Conservation (phyloP, 2,888 invertebrate species). For the Trachelus stipa region DNA sequence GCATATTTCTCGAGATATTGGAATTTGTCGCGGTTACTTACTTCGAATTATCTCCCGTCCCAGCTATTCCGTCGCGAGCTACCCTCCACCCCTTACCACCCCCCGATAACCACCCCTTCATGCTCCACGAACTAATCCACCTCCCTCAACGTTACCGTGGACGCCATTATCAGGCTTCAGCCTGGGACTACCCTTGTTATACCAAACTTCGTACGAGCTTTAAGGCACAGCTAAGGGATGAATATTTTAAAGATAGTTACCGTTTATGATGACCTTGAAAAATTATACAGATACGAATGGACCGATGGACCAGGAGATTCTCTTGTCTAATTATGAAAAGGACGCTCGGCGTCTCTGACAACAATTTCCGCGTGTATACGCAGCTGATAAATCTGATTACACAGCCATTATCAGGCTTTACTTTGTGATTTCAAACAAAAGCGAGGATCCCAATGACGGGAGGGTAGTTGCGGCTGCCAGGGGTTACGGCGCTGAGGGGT, state of each 20-base stretch:
- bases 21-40: slow-evolving; percentile 65
- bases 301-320: not conserved
- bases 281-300: not conserved
- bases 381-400: slow-evolving; percentile 44
- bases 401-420: slow-evolving; percentile 45
- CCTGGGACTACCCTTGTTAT: not conserved
- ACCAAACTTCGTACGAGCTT: no score
- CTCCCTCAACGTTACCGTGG: not conserved
- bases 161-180: not conserved
- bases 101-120: slow-evolving; percentile 12
- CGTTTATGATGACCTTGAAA: not conserved
- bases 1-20: slow-evolving; percentile 65
- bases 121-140: not conserved
- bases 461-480: slow-evolving; percentile 22
- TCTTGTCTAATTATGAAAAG: not conserved
- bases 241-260: not conserved
- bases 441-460: slow-evolving; percentile 26
- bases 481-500: slow-evolving; percentile 25
- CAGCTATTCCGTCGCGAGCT: slow-evolving; percentile 53
- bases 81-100: slow-evolving; percentile 31
- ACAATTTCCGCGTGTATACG: slow-evolving; percentile 31
- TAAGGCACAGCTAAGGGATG: not conserved
- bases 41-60: slow-evolving; percentile 64
- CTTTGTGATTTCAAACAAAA: slow-evolving; percentile 53
- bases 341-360: slow-evolving; percentile 1